Base-by-base conservation (phyloP, 2,888 invertebrate genomes). In the Nycteola revayana region DNA sequence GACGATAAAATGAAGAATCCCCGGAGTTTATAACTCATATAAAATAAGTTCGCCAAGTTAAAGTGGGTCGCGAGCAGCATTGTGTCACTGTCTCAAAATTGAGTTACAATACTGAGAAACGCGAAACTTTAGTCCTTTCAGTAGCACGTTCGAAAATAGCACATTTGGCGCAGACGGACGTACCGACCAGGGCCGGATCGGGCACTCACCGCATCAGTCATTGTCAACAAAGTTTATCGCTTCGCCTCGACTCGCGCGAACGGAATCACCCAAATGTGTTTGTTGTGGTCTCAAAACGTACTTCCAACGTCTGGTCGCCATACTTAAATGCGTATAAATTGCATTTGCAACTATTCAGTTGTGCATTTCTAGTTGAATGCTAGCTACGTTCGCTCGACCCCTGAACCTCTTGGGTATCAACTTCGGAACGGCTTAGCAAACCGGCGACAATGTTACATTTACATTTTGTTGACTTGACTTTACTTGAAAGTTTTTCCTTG, bases 211-310 rank as follows among this genome's bases (percentile, higher is more conserved):
- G 69, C 78, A 83, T 85, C 81, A 76, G 75, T 82, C 81, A 79
- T 81, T 83, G 85, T 84, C 85, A 82, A 79, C 79, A 75, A 82
- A 81, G 68, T 83, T 80, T 78, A 75, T 76, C 72, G 67, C 66
- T 41, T 42, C 47, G 55, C 53, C 51, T 60, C 57, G 54, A 52
- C 45, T 49, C 30, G 22, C 41, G 49, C 54, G 55, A 60, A 64
- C 65, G 60, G 71, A 70, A 71, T 71, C 69, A 62, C 57, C 66
- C 62, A 67, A 75, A 78, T 75, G 77, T 82, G 75, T 83, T 81
- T 81, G 74, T 74, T 77, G 78, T 74, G 75, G 75, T 72, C 68
- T 63, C 60, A 33, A 55, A 63, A 57, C 58, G 60, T 66, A 65
- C 61, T 63, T 53, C 46, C 46, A 43, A 32, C 40, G 42, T 49